phyloP scores from a whole-genome alignment of 23 tunicate species.

The Styela clava region DNA sequence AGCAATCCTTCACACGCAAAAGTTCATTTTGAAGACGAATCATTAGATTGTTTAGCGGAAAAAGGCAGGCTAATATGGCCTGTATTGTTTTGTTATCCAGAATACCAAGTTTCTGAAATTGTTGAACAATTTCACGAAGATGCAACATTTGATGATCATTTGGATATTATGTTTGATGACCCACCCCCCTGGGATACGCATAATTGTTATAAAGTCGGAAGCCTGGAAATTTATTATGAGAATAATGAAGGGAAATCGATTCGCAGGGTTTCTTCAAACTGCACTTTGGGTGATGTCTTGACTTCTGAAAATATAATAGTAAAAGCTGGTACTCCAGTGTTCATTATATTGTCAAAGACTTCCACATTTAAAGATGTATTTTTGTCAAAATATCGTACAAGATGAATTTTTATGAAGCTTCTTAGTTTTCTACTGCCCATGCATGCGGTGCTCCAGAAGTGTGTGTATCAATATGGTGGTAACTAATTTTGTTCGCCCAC shows the following conservation, averaged over 20 bases:
- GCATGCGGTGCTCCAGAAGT: too few relatives aligned
- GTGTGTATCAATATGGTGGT: too few relatives aligned
- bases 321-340: conserved; percentile 68
- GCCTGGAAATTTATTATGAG: conserved; percentile 55
- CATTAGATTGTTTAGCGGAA: neutral
- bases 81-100: conserved; percentile 76
- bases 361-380: conserved; percentile 45
- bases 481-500: too few relatives aligned
- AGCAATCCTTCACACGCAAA: conserved; percentile 18
- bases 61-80: conserved; percentile 69
- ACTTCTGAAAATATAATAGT: conserved; percentile 36
- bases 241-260: conserved; percentile 21
- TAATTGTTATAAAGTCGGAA: conserved; percentile 18
- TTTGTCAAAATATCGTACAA: conserved; percentile 27
- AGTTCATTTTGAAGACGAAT: conserved; percentile 44
- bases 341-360: conserved; percentile 44
- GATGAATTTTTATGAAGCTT: conserved; percentile 3
- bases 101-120: conserved; percentile 64
- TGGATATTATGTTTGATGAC: conserved; percentile 50
- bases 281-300: conserved; percentile 37
- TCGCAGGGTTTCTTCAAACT: conserved; percentile 30
- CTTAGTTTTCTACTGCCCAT: too few relatives aligned
- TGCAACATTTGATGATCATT: conserved; percentile 40
- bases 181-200: conserved; percentile 59
- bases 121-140: conserved; percentile 71